Conservation (phyloP, 2,888 invertebrate genomes). For the Caenorhabditis afra region DNA sequence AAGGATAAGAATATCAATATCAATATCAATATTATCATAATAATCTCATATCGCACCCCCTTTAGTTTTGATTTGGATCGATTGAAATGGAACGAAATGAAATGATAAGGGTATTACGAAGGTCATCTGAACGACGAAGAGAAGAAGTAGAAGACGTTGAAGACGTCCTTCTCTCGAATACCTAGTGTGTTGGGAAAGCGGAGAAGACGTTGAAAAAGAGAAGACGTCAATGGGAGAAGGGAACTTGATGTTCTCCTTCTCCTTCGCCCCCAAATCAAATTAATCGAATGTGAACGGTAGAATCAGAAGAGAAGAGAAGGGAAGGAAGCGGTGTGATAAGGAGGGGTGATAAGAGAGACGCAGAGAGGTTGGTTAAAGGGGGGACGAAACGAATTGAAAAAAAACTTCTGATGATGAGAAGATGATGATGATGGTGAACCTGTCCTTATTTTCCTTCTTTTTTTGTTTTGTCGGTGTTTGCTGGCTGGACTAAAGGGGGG, state of each 20-base stretch:
- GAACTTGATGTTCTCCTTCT: conserved; percentile 24
- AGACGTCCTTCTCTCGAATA: too few relatives aligned
- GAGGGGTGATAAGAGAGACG: conserved; percentile 27
- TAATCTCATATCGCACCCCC: too few relatives aligned
- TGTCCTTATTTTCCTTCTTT: background rate
- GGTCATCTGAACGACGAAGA: too few relatives aligned
- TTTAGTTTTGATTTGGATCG: too few relatives aligned
- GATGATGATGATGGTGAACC: conserved; percentile 15
- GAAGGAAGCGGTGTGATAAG: conserved; percentile 8
- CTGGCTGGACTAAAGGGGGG: too few relatives aligned
- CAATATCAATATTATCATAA: too few relatives aligned
- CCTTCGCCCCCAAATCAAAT: conserved; percentile 32
- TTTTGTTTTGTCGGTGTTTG: too few relatives aligned
- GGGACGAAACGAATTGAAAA: background rate
- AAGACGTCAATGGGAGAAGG: conserved; percentile 3
- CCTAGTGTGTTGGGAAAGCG: too few relatives aligned
- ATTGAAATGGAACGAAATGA: background rate
- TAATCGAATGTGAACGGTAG: conserved; percentile 50
- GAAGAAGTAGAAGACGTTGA: too few relatives aligned
- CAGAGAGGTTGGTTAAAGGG: conserved; percentile 2
- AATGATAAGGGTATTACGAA: background rate
- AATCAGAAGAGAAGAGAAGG: conserved; percentile 23
- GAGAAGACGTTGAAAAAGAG: conserved; percentile 16
- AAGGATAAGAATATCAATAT: too few relatives aligned
- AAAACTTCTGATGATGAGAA: conserved; percentile 11